Evolutionary conservation across 2,888 invertebrate species (phyloP), one percentile per base, ranked within the genome.

Genomic region (Pyrocoelia pectoralis): DNA sequence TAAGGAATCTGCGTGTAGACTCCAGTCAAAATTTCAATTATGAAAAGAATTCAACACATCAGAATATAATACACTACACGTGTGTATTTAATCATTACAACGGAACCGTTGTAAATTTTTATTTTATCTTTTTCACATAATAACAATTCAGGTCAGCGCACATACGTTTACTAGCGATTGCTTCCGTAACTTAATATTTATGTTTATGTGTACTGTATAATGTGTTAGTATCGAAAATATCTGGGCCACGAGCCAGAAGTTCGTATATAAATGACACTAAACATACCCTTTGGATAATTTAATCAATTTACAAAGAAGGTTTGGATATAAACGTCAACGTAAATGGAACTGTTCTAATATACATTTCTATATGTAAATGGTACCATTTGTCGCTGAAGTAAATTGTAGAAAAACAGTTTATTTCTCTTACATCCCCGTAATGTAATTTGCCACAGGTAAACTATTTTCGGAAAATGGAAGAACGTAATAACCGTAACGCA

Each of bases 191-290:
- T 33, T 33, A 33, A 4, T 33, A 33, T 33, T 33, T 33, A 33
- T n/a, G 33, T 24, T 24, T 24, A 33, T 33, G 33, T 33, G 2
- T 33, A 33, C n/a, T n/a, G n/a, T 33, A 33, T 33, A 33, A 33
- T 33, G 33, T n/a, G 33, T 33, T 33, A n/a, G 33, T 33, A 33
- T 33, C 33, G 33, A 33, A 33, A 33, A 33, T 33, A 33, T 33
- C 33, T 33, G 33, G 33, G 33, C 9, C 33, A n/a, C 33, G 33
- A 10, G 33, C 33, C 33, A 33, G 33, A 33, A 33, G 33, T 33
- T 33, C 8, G 33, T 33, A 24, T 33, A 33, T 8, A 33, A 33
- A 33, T 33, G 33, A n/a, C n/a, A 33, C n/a, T 33, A 33, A 33
- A 33, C 33, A 2, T 33, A 33, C 33, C 33, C n/a, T 33, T 33